Base-by-base conservation (phyloP, 1,140 invertebrate species). In the Drosophila ercepeae region DNA sequence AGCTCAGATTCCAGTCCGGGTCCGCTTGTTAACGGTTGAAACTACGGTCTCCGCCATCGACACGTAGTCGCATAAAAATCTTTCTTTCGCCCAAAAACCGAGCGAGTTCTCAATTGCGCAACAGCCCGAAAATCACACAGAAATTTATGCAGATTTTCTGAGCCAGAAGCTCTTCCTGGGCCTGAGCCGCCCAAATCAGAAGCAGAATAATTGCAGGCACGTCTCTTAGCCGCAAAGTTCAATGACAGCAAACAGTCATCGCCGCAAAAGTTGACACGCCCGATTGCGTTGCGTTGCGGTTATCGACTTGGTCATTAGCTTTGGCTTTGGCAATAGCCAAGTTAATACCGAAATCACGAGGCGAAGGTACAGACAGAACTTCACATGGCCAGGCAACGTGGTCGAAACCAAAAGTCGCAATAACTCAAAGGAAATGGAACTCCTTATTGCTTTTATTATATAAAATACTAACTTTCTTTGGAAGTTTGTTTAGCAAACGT, bases 201-300 rank as follows among this genome's bases (percentile, higher is more conserved):
- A 42, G 1, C 57, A 84, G 82, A 88, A 88, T 81, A 84, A 84
- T 86, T 81, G 81, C 81, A 73, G 52, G 76, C 82, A 86, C 81
- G 81, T 86, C 76, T 39, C 48, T 44, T 42, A 46, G 55, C 51
- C 46, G 45, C 58, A 51, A 83, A 84, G 81, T 84, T 84, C 81
- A 84, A 86, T 84, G 81, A 88, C 81, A 84, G 78, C 16, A 7
- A 18, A 51, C 44, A 64, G 16, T 69, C 65, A 69, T 55, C 54
- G 53, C n/a, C 14, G 54, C 45, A 39, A 45, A n/a, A 34, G 51
- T 8, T 13, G 75, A 82, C 78, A 78, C 78, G 79, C 78, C 78
- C 78, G 75, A 71, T 78, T 73, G 78, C 48, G 68, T 61, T 72
- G 46, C 32, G 16, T 61, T 72, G 69, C 69, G 68, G 69, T 72